A percentile compares a stretch with the other conserved stretches of the same genome.
These are phyloP conservation scores for Cercocebus atys DNA, from an alignment of 2,113 vertebrate species.

Conservation along the genomic window DNA sequence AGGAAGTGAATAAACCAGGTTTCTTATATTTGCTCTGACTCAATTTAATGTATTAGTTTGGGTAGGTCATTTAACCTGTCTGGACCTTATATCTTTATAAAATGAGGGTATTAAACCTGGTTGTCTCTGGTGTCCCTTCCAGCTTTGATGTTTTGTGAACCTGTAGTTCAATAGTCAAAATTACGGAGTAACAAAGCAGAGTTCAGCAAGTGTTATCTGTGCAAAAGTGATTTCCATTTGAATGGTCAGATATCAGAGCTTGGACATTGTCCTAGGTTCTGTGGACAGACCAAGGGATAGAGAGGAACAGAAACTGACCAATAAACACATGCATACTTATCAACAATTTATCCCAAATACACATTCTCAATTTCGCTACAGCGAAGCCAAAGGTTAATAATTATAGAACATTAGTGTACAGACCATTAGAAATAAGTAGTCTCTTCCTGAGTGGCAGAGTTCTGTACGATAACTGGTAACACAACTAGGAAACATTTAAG, in stretches of 20 bases:
- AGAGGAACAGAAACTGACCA: background rate
- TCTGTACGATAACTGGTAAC: background rate
- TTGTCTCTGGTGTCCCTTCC: background rate
- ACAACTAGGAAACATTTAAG: background rate
- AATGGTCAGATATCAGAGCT: background rate
- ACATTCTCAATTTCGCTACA: background rate
- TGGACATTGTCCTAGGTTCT: background rate
- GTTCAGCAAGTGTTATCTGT: background rate
- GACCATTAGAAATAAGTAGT: slow-evolving; percentile 25
- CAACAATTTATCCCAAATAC: background rate
- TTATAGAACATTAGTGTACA: background rate
- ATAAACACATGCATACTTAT: background rate
- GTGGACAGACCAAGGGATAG: background rate
- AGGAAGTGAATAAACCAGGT: background rate
- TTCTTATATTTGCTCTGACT: background rate
- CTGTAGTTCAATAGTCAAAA: background rate
- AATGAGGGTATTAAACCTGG: background rate
- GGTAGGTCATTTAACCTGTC: background rate
- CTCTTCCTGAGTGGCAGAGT: background rate
- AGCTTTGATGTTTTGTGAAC: background rate
- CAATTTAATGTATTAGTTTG: background rate
- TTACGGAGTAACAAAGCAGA: background rate
- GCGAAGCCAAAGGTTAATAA: slow-evolving; percentile 25
- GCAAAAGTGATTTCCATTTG: background rate
- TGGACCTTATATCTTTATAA: background rate